A percentile compares a stretch with the other conserved stretches of the same genome.
Conservation (phyloP, 2,888 invertebrate genomes). For the Thysanoteuthis rhombus region DNA sequence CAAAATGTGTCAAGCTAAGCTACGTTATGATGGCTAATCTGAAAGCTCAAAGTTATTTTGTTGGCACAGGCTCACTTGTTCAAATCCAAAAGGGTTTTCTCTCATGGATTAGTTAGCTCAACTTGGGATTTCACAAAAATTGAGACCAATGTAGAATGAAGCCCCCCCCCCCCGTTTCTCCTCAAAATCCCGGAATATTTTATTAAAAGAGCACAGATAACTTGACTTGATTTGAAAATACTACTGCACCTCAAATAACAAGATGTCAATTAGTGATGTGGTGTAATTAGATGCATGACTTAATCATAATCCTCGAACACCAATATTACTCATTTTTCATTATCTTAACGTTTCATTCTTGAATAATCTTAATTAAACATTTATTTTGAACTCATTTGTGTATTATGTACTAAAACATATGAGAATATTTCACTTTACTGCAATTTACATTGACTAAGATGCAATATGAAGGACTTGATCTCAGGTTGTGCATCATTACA, state of each 20-base stretch:
- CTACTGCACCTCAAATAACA: background rate
- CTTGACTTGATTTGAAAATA: background rate
- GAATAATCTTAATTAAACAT: too few species aligned
- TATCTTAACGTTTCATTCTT: too few species aligned
- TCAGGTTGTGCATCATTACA: background rate
- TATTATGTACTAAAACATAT: background rate
- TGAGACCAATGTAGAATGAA: background rate
- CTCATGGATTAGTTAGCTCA: background rate
- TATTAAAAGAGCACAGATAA: background rate
- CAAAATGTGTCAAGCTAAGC: background rate
- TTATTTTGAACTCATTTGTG: too few species aligned
- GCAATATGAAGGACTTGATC: background rate
- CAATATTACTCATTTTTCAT: too few species aligned
- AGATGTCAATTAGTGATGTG: too few species aligned
- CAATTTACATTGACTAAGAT: background rate
- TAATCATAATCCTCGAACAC: too few species aligned
- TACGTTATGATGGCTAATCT: background rate
- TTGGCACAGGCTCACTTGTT: too few species aligned
- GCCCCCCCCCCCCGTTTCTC: background rate
- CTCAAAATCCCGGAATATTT: background rate
- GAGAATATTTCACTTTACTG: background rate
- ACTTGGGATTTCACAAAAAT: background rate
- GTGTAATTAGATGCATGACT: too few species aligned
- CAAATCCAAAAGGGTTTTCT: background rate
- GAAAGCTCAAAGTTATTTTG: background rate